Evolutionary conservation across 2,113 vertebrate genomes (phyloP).

Genomic region (Thryonomys swinderianus): DNA sequence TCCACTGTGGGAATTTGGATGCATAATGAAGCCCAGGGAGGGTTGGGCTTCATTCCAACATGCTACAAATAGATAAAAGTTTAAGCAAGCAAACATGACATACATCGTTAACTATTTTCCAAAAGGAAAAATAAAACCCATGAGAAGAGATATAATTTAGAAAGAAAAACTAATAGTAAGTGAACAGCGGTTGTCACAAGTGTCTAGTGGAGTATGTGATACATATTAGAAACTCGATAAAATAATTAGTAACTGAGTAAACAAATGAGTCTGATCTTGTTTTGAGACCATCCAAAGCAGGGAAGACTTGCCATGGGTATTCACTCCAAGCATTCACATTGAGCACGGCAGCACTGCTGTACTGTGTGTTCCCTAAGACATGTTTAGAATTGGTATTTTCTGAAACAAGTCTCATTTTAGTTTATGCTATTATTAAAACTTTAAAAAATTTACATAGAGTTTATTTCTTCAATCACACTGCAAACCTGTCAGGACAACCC

Average conservation of each 20-base stretch:
- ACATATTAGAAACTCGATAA: neutral
- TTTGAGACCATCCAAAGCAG: neutral
- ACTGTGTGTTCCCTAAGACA: neutral
- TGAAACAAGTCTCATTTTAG: neutral
- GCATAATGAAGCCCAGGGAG: neutral
- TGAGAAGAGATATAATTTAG: neutral
- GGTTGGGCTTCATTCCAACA: neutral
- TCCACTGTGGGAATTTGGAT: slow-evolving; percentile 52
- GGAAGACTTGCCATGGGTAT: neutral
- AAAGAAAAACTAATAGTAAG: neutral
- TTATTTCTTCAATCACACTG: neutral
- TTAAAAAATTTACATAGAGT: neutral
- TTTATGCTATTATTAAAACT: slow-evolving; percentile 13
- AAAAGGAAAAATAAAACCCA: neutral
- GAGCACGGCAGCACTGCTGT: neutral
- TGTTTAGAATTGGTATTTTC: neutral
- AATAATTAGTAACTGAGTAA: neutral
- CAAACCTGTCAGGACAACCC: neutral
- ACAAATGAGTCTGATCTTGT: slow-evolving; percentile 7
- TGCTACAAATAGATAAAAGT: slow-evolving; percentile 15
- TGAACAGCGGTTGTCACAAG: neutral
- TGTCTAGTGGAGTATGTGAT: neutral
- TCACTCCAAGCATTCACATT: neutral
- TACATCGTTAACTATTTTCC: slow-evolving; percentile 45
- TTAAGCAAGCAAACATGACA: neutral